phyloP scores from a whole-genome alignment of 2,888 invertebrate species.

The Meandrusa payeni region DNA sequence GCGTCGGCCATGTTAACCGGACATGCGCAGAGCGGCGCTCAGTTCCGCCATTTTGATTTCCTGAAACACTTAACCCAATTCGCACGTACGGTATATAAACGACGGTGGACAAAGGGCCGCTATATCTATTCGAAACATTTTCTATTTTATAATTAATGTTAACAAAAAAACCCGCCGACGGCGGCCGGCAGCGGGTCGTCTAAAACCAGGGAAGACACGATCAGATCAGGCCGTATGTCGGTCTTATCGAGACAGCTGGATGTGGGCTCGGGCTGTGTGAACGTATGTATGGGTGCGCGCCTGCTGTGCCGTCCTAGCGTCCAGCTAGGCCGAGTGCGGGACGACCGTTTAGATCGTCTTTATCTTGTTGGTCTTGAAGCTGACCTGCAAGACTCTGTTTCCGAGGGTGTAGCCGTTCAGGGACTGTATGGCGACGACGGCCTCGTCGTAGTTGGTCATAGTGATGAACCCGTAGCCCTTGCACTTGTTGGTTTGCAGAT shows the following conservation, averaged over 20 bases:
- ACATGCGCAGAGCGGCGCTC: constrained; percentile 52
- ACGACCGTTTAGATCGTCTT: constrained; percentile 83
- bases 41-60: constrained; percentile 69
- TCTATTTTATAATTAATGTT: constrained; percentile 54
- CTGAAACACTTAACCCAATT: constrained; percentile 72
- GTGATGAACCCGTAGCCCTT: constrained; percentile 97
- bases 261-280: constrained; percentile 33
- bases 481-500: constrained; percentile 95
- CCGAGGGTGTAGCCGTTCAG: constrained; percentile 95
- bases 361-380: constrained; percentile 93
- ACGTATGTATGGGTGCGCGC: constrained; percentile 74
- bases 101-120: constrained; percentile 59
- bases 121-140: constrained; percentile 54
- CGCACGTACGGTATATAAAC: constrained; percentile 29
- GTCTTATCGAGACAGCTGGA: constrained; percentile 24
- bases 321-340: constrained; percentile 61
- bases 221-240: constrained; percentile 37
- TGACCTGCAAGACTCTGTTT: constrained; percentile 94
- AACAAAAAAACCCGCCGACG: constrained; percentile 46
- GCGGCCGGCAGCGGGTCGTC: constrained; percentile 33
- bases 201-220: constrained; percentile 47
- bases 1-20: constrained; percentile 58
- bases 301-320: constrained; percentile 78
- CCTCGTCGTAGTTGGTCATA: constrained; percentile 97
- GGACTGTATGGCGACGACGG: constrained; percentile 94